Evolutionary conservation across 30 jellyfish, hydroid and myxozoan species (phyloP).

Genomic region (Chrysaora quinquecirrha): DNA sequence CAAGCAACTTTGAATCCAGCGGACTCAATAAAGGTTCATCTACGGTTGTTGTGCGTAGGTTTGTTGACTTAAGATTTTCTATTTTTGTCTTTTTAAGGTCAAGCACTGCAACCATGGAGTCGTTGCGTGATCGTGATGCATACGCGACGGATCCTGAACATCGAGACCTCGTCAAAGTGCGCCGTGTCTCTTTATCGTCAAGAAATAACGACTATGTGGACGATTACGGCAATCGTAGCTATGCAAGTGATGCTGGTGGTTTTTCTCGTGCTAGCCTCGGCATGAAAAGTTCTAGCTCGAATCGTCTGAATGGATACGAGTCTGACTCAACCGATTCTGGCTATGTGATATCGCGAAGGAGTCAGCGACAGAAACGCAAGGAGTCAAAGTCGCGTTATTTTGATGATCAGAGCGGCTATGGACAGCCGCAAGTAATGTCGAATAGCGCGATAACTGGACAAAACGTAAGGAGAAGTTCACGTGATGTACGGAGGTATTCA

Average conservation of each 20-base stretch:
- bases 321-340: constrained; percentile 75
- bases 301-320: constrained; percentile 27
- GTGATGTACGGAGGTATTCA: background rate
- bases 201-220: background rate
- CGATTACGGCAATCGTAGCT: background rate
- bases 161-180: background rate
- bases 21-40: too few relatives aligned
- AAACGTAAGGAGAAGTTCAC: background rate
- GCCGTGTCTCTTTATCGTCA: background rate
- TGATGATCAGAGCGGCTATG: background rate
- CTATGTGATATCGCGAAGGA: constrained; percentile 39
- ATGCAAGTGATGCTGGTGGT: background rate
- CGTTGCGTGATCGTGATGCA: background rate
- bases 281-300: background rate
- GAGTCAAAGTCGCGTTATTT: background rate
- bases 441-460: too few relatives aligned
- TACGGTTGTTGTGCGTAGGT: too few relatives aligned
- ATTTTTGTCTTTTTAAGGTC: background rate
- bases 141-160: background rate
- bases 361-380: constrained; percentile 32
- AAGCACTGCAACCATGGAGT: background rate
- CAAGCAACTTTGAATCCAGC: too few relatives aligned
- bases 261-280: constrained; percentile 6
- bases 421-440: background rate
- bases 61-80: too few relatives aligned